A percentile compares a stretch with the other conserved stretches of the same genome.
phyloP scores from a whole-genome alignment of 2,113 vertebrate species.

The Orycteropus afer region DNA sequence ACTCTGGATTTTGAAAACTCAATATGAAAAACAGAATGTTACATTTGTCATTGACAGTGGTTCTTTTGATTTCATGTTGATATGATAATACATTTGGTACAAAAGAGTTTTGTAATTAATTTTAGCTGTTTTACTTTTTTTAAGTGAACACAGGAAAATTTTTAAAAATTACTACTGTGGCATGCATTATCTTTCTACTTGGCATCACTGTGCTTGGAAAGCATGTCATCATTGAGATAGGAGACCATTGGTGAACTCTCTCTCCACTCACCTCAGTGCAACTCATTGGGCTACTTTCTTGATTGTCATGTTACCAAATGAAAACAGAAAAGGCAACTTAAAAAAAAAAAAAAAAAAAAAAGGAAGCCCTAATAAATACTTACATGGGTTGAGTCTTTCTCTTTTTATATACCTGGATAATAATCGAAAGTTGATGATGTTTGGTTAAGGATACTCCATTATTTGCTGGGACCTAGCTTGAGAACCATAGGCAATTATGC shows the following conservation, averaged over 20 bases:
- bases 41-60: neutral
- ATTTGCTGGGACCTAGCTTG: neutral
- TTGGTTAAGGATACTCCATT: neutral
- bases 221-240: no score
- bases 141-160: neutral
- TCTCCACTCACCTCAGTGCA: neutral
- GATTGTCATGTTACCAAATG: no score
- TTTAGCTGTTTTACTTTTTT: neutral
- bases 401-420: neutral
- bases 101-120: neutral
- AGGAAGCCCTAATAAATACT: neutral
- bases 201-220: neutral
- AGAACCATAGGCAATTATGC: no score
- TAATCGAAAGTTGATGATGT: neutral
- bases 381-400: neutral
- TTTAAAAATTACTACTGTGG: neutral
- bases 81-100: neutral
- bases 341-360: neutral
- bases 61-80: neutral
- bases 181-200: neutral
- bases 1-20: neutral
- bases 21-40: neutral
- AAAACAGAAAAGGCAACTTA: neutral
- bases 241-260: neutral
- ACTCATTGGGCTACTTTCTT: no score